These are phyloP conservation scores for Melanogrammus aeglefinus DNA, from an alignment of 2,797 vertebrate genomes.

Conservation along the genomic window DNA sequence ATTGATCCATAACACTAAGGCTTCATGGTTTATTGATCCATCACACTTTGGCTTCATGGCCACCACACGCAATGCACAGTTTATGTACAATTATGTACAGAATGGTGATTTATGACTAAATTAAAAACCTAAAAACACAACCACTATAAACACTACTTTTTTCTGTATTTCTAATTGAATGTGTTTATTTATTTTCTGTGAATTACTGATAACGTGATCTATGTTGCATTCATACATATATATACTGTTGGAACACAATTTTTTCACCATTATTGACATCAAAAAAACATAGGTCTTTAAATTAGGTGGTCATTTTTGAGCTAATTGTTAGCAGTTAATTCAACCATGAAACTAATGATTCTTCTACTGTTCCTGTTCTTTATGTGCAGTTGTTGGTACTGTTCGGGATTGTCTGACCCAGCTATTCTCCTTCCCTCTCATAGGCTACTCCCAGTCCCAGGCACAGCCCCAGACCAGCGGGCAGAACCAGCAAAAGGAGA, in stretches of 20 bases:
- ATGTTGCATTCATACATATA: background rate
- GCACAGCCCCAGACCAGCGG: slow-evolving; percentile 43
- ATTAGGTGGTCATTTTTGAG: background rate
- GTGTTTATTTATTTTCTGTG: background rate
- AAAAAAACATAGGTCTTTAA: too few species aligned
- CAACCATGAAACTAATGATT: background rate
- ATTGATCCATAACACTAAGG: too few species aligned
- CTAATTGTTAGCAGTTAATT: background rate
- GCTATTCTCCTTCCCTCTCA: background rate
- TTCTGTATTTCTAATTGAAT: background rate
- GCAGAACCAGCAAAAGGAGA: slow-evolving; percentile 64
- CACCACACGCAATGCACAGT: background rate
- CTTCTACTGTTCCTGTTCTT: background rate
- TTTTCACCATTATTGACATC: too few species aligned
- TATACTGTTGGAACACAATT: too few species aligned
- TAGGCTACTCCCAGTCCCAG: background rate
- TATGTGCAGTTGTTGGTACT: background rate
- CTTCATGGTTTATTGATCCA: too few species aligned
- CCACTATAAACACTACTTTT: background rate
- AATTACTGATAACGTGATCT: background rate
- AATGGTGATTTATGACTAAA: background rate
- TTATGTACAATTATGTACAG: background rate
- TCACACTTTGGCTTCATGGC: too few species aligned
- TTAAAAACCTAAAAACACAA: background rate
- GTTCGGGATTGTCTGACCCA: background rate